Evolutionary conservation across 1,140 invertebrate genomes (phyloP).

Genomic region (Drosophila triauraria): DNA sequence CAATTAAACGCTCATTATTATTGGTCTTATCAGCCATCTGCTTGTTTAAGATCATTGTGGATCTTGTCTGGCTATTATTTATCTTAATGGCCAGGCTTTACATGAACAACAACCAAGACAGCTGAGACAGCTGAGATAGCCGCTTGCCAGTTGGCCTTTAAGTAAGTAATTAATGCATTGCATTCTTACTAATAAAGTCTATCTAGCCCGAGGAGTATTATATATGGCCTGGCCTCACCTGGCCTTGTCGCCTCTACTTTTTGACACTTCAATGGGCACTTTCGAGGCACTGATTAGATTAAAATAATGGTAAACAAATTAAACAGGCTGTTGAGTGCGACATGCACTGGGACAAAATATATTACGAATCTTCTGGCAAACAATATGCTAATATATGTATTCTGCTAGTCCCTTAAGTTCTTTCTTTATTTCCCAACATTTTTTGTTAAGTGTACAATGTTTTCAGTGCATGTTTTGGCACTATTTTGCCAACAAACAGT

Average conservation of each 20-base stretch:
- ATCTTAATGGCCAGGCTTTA: neutral
- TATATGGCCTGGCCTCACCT: constrained; percentile 9
- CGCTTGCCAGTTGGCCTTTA: neutral
- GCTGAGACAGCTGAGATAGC: neutral
- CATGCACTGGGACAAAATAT: neutral
- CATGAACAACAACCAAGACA: neutral
- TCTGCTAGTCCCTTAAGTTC: too few relatives aligned
- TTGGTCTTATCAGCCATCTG: constrained; percentile 6
- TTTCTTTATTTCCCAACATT: neutral
- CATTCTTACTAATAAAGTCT: neutral
- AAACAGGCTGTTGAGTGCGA: neutral
- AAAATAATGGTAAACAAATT: constrained; percentile 20
- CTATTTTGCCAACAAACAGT: neutral
- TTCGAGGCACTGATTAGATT: constrained; percentile 32
- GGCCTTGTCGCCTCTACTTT: constrained; percentile 7
- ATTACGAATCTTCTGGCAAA: neutral
- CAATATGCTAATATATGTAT: too few relatives aligned
- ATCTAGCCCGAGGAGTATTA: neutral
- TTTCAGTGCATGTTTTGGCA: neutral
- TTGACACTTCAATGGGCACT: constrained; percentile 29
- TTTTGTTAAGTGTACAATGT: too few relatives aligned
- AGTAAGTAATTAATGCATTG: constrained; percentile 7
- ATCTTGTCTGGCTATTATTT: neutral
- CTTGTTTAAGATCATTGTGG: neutral
- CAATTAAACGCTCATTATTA: constrained; percentile 3